Percentiles rank a stretch among this genome's conserved stretches.
These are phyloP conservation scores for Clistopyga incitator DNA, from an alignment of 2,888 invertebrate species.

Conservation along the genomic window DNA sequence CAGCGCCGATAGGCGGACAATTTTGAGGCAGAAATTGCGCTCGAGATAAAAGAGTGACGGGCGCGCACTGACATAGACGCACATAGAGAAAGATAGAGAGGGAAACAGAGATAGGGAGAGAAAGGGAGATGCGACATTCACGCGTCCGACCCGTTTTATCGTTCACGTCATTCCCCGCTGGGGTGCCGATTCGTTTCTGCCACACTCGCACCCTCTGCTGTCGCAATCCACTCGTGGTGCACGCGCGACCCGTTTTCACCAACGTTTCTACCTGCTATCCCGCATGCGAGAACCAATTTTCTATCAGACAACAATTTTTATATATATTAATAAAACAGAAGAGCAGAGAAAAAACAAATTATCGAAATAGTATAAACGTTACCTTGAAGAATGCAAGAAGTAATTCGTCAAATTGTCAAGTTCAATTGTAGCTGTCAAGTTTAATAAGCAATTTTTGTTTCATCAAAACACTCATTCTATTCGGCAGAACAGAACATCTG, in stretches of 20 bases:
- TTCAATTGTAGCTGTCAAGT: too few relatives aligned
- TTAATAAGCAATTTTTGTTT: too few relatives aligned
- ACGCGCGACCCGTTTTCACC: conserved; percentile 51
- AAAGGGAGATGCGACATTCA: conserved; percentile 31
- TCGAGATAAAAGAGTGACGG: conserved; percentile 68
- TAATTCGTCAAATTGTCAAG: too few relatives aligned
- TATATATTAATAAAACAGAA: neutral
- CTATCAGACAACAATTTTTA: neutral
- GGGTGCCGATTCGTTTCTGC: conserved; percentile 55
- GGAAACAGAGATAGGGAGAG: conserved; percentile 4
- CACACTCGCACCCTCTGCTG: conserved; percentile 37
- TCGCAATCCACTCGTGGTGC: neutral
- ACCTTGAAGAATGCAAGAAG: too few relatives aligned
- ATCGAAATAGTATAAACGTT: neutral
- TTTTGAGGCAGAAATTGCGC: conserved; percentile 67
- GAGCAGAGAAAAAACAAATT: neutral
- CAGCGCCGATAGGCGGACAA: conserved; percentile 63
- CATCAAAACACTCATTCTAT: too few relatives aligned
- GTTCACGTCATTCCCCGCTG: conserved; percentile 60
- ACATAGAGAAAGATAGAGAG: neutral
- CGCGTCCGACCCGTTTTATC: conserved; percentile 65
- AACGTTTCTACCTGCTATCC: conserved; percentile 18
- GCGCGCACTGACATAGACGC: conserved; percentile 59
- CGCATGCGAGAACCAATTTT: conserved; percentile 45
- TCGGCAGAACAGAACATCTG: too few relatives aligned